A percentile compares a stretch with the other conserved stretches of the same genome.
phyloP scores from a whole-genome alignment of 1,140 invertebrate genomes.

The Zophobas morio region DNA sequence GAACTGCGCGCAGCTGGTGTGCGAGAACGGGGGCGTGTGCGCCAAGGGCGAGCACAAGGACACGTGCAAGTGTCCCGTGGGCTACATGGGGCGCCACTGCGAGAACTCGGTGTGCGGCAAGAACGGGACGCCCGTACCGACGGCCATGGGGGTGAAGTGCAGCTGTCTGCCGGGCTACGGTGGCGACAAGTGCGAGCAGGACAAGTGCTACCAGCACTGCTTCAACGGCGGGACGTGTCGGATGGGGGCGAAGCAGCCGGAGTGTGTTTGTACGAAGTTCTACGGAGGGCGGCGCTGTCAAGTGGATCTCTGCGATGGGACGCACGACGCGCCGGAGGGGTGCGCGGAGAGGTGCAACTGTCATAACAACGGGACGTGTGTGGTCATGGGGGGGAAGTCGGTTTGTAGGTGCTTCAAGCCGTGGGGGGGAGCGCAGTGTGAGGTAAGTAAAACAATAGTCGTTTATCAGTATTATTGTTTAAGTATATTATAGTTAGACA shows the following conservation, averaged over 20 bases:
- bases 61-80: slow-evolving; percentile 60
- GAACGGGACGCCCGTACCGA: slow-evolving; percentile 51
- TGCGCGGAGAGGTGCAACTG: slow-evolving; percentile 51
- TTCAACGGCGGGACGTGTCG: slow-evolving; percentile 71
- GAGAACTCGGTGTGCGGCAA: slow-evolving; percentile 58
- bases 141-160: slow-evolving; percentile 57
- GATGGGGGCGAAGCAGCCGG: slow-evolving; percentile 62
- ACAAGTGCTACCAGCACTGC: slow-evolving; percentile 71
- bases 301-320: slow-evolving; percentile 55
- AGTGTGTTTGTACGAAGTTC: slow-evolving; percentile 67
- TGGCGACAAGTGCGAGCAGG: slow-evolving; percentile 73
- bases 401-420: slow-evolving; percentile 68
- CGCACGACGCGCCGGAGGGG: slow-evolving; percentile 29
- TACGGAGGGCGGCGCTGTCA: slow-evolving; percentile 70
- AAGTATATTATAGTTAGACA: too few relatives aligned
- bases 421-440: slow-evolving; percentile 72
- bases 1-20: slow-evolving; percentile 62
- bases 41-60: slow-evolving; percentile 44
- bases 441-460: slow-evolving; percentile 6
- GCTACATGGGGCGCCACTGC: slow-evolving; percentile 57
- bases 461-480: too few relatives aligned
- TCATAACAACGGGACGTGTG: slow-evolving; percentile 59
- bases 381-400: slow-evolving; percentile 54
- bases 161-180: slow-evolving; percentile 70
- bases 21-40: slow-evolving; percentile 65